Conservation (phyloP, 2,888 invertebrate species). For the Trachelus troglodyta region DNA sequence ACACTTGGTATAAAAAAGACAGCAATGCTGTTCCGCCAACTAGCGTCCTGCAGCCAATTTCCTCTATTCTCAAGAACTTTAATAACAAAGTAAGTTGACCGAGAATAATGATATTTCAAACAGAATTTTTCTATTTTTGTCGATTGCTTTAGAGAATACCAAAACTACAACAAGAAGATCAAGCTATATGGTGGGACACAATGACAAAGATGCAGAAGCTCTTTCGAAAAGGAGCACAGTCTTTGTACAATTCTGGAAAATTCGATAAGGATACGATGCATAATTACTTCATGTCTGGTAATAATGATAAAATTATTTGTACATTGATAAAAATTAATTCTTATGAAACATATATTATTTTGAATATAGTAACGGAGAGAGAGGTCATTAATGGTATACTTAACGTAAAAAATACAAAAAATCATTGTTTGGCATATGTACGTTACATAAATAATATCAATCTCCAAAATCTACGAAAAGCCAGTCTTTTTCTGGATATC, state of each 20-base stretch:
- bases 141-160: constrained; percentile 79
- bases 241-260: constrained; percentile 85
- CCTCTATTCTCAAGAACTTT: constrained; percentile 95
- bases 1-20: constrained; percentile 97
- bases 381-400: constrained; percentile 97
- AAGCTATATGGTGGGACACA: constrained; percentile 98
- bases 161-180: constrained; percentile 95
- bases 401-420: constrained; percentile 92
- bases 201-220: constrained; percentile 95
- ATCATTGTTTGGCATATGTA: constrained; percentile 94
- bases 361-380: constrained; percentile 88
- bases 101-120: background rate
- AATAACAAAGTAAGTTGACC: constrained; percentile 86
- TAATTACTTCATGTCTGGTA: constrained; percentile 99
- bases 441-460: constrained; percentile 98
- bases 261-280: constrained; percentile 95
- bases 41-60: constrained; percentile 95
- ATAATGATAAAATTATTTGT: background rate
- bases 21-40: constrained; percentile 96
- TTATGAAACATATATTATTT: constrained; percentile 13
- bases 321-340: background rate
- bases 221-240: constrained; percentile 89
- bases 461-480: constrained; percentile 92
- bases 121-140: background rate
- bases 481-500: constrained; percentile 95